These are phyloP conservation scores for Psylliodes chrysocephalus DNA, from an alignment of 2,888 invertebrate genomes.

Conservation along the genomic window DNA sequence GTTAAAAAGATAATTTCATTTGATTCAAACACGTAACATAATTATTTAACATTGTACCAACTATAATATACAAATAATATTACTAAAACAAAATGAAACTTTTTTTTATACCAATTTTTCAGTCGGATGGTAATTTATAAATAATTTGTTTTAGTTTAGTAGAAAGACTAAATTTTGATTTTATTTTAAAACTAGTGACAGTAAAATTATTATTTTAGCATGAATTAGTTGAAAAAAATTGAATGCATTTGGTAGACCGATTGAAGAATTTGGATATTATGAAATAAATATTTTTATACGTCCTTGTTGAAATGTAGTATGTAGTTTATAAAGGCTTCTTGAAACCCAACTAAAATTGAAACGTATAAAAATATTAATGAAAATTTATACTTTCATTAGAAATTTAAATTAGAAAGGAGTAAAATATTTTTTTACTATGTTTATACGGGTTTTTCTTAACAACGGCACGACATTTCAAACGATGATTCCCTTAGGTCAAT, in stretches of 20 bases:
- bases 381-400: neutral
- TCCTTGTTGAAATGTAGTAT: neutral
- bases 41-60: no score
- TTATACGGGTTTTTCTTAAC: no score
- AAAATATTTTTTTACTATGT: no score
- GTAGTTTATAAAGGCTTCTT: no score
- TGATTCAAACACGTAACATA: neutral
- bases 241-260: conserved; percentile 6
- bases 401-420: no score
- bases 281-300: neutral
- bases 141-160: no score
- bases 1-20: neutral
- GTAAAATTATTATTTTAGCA: neutral
- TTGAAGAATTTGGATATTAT: neutral
- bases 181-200: neutral
- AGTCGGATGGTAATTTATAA: neutral
- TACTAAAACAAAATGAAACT: no score
- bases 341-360: neutral
- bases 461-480: no score
- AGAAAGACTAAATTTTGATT: no score
- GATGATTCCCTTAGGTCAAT: no score
- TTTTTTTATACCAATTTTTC: neutral
- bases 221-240: neutral
- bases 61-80: no score
- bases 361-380: neutral